Evolutionary conservation across 2,888 invertebrate species (phyloP), one percentile per base, ranked within the genome.

Genomic region (Chymomyza caudatula): DNA sequence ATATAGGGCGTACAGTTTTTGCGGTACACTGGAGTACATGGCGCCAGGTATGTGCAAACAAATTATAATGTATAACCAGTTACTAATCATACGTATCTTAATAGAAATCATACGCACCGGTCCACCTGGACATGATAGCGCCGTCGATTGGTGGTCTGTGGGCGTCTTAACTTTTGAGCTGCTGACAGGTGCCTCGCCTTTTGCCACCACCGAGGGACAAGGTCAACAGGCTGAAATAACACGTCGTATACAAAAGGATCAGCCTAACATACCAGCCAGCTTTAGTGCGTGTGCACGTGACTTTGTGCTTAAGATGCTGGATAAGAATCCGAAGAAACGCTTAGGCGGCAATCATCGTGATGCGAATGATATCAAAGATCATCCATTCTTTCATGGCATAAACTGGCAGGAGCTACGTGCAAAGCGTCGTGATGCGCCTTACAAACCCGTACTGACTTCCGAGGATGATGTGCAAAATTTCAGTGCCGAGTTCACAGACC

Each of bases 101-200:
- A 4, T 90, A 69, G 92, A 95, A 89, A 94, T 94, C 47, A 94
- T 95, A 68, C 91, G 95, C 85, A 96, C 97, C 62, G 96, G 97
- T 69, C 94, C 94, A 62, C 94, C 94, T 76, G 98, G 98, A 20
- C 98, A 98, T 91, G 97, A 98, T 93, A 96, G 97, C 95, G 96
- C 97, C 57, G 98, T 98, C 4, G 99, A 99, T 92, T 99, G 98
- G 98, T 99, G 99, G 99, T 98, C 98, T 29, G 95, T 98, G 5
- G 98, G 98, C 5, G 98, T 99, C 1, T 91, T 99, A 53, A 97
- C 98, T 0, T 99, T 98, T 92, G 98, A 99, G 91, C 93, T 99
- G 51, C 91, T 99, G 61, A 98, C 98, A 0, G 98, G 99, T 60
- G 97, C 98, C 5, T 98, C 98, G 0, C 99, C 99, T 2, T 99